Conservation (phyloP, 2,113 vertebrate genomes). For the Morone saxatilis region DNA sequence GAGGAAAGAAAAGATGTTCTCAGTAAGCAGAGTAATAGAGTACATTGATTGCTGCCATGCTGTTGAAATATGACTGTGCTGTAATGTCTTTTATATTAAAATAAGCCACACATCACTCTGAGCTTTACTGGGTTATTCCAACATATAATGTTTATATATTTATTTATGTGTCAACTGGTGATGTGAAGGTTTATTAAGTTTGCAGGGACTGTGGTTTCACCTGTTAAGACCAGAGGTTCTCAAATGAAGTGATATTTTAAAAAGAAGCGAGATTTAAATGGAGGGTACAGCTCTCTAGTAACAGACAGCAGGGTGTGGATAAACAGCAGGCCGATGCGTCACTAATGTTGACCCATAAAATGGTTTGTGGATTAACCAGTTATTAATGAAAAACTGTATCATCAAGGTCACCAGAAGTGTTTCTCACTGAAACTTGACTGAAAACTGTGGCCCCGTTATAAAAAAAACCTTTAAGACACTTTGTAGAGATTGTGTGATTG, state of each 20-base stretch:
- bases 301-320: background rate
- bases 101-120: background rate
- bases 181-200: background rate
- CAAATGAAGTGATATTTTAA: background rate
- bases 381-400: background rate
- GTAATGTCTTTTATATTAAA: background rate
- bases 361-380: background rate
- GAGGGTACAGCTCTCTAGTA: background rate
- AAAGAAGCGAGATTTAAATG: background rate
- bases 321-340: background rate
- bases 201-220: background rate
- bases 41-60: background rate
- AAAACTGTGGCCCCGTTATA: background rate
- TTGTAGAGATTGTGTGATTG: background rate
- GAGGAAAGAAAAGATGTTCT: background rate
- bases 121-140: background rate
- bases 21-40: background rate
- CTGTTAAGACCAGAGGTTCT: background rate
- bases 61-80: background rate
- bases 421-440: background rate
- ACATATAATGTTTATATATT: background rate
- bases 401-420: background rate
- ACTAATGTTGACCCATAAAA: background rate
- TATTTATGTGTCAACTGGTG: too few species aligned
- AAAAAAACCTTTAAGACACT: background rate